phyloP scores from a whole-genome alignment of 2,888 invertebrate species.

The Patella ulyssiponensis region DNA sequence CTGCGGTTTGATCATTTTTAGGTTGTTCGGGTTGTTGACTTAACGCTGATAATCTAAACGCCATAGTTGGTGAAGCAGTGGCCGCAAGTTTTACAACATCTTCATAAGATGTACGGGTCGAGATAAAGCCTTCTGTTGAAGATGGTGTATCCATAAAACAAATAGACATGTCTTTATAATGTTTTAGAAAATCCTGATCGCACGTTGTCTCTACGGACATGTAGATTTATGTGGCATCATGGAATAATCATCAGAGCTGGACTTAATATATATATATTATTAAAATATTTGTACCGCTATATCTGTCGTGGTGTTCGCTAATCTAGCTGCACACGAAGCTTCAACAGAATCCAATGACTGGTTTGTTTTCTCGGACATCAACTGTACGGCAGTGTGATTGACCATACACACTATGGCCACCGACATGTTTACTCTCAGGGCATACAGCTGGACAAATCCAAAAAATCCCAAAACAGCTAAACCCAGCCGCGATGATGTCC shows the following conservation, averaged over 20 bases:
- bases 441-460: constrained; percentile 79
- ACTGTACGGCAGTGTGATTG: constrained; percentile 66
- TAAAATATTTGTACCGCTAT: not conserved
- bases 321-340: constrained; percentile 13
- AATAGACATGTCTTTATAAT: too few relatives aligned
- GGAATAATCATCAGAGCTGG: not conserved
- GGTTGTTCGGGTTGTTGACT: too few relatives aligned
- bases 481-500: constrained; percentile 62
- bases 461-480: constrained; percentile 67
- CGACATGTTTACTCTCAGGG: constrained; percentile 75
- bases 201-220: too few relatives aligned
- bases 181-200: too few relatives aligned
- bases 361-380: constrained; percentile 5
- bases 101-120: too few relatives aligned
- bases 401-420: constrained; percentile 77
- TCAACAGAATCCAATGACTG: not conserved
- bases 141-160: too few relatives aligned
- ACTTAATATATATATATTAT: not conserved
- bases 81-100: too few relatives aligned
- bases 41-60: too few relatives aligned
- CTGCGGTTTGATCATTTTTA: too few relatives aligned
- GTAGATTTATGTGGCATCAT: too few relatives aligned
- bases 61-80: too few relatives aligned
- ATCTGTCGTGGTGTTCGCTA: not conserved
- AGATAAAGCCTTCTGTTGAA: too few relatives aligned